Percentiles rank a stretch among this genome's conserved stretches.
phyloP scores from a whole-genome alignment of 2,113 vertebrate species.

The crab-eating macaque (Macaca fascicularis) region DNA sequence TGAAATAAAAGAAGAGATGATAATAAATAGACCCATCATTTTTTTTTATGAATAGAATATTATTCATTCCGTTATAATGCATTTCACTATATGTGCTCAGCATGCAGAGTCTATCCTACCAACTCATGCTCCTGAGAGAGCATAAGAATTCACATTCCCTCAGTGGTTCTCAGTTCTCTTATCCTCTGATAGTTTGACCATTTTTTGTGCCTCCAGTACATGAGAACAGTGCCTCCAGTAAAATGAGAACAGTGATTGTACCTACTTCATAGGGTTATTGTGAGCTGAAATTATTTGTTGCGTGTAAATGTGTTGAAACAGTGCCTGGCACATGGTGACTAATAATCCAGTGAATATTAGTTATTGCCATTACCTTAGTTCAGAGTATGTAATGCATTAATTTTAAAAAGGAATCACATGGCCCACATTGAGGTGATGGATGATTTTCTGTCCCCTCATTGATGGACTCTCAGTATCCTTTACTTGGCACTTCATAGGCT shows the following conservation, averaged over 20 bases:
- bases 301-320: neutral
- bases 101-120: neutral
- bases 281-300: neutral
- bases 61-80: neutral
- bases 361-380: neutral
- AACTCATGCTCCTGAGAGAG: neutral
- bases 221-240: neutral
- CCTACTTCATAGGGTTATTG: neutral
- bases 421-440: neutral
- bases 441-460: neutral
- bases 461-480: neutral
- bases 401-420: neutral
- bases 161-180: neutral
- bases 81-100: accelerated
- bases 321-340: neutral
- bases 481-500: neutral
- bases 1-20: neutral
- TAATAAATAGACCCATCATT: neutral
- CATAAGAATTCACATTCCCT: neutral
- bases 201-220: neutral
- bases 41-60: neutral
- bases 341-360: neutral
- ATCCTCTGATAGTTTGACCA: neutral
- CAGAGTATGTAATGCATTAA: neutral
- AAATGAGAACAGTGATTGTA: neutral